Evolutionary conservation across 2,113 vertebrate genomes (phyloP).

Genomic region (Poeciliopsis turrubarensis): DNA sequence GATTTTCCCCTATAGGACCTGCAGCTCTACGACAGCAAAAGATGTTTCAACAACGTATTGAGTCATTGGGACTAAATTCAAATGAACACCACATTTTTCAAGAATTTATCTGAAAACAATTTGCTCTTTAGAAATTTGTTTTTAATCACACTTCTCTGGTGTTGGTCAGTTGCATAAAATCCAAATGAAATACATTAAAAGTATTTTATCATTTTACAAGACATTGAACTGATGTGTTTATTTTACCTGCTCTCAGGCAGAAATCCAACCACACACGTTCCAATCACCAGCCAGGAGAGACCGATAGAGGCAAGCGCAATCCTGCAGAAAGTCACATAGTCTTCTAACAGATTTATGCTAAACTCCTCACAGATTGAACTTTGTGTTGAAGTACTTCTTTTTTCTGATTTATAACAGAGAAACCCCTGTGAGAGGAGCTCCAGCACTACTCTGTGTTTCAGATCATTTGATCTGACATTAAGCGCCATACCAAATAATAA

Average conservation of each 20-base stretch:
- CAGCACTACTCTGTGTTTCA: neutral
- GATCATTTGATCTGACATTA: neutral
- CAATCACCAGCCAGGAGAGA: constrained; percentile 87
- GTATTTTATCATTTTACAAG: neutral
- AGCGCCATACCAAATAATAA: neutral
- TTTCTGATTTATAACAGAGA: neutral
- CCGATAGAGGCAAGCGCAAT: constrained; percentile 88
- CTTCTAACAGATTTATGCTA: neutral
- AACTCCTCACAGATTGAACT: no score
- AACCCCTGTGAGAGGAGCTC: neutral
- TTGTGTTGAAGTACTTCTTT: neutral
- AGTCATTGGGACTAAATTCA: no score
- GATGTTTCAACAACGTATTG: no score
- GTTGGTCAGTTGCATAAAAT: neutral
- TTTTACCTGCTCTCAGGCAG: constrained; percentile 87
- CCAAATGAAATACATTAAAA: neutral
- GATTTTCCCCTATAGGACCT: no score
- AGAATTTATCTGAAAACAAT: no score
- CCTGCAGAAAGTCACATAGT: constrained; percentile 68
- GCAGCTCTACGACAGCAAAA: no score
- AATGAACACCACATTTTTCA: no score
- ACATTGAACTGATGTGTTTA: neutral
- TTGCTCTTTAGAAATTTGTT: no score
- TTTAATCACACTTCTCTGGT: neutral
- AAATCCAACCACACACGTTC: constrained; percentile 86